phyloP scores from a whole-genome alignment of 2,797 vertebrate species.

The Pangasius djambal region DNA sequence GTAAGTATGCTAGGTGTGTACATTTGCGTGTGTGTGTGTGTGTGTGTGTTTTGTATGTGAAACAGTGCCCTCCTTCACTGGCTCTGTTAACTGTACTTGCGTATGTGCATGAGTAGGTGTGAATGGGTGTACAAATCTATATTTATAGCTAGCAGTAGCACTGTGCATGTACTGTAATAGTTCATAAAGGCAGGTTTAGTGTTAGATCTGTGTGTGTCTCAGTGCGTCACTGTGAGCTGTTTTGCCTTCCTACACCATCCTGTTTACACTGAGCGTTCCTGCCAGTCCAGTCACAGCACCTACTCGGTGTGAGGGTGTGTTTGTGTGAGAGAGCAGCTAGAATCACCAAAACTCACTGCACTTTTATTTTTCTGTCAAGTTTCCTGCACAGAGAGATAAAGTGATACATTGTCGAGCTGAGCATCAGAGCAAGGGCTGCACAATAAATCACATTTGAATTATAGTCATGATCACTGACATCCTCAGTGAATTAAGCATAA shows the following conservation, averaged over 20 bases:
- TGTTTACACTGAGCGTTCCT: constrained; percentile 40
- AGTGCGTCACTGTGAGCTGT: constrained; percentile 33
- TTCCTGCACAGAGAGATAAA: not conserved
- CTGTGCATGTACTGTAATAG: constrained; percentile 27
- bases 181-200: constrained; percentile 37
- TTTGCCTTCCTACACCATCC: constrained; percentile 33
- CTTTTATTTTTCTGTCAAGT: not conserved
- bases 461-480: not conserved
- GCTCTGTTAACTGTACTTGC: constrained; percentile 25
- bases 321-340: not conserved
- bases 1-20: not conserved
- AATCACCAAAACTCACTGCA: not conserved
- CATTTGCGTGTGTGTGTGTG: not conserved
- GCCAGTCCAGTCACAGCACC: constrained; percentile 12
- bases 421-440: not conserved
- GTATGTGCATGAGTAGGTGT: constrained; percentile 33
- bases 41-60: constrained; percentile 14
- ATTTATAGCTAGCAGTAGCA: constrained; percentile 30
- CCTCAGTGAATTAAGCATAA: not conserved
- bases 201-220: constrained; percentile 2
- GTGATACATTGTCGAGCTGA: not conserved
- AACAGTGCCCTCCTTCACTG: constrained; percentile 42
- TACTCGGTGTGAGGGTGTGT: constrained; percentile 29
- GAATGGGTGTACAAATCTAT: constrained; percentile 13
- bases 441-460: not conserved